Evolutionary conservation across 2,888 invertebrate genomes (phyloP).

Genomic region (Acholoe squamosa): DNA sequence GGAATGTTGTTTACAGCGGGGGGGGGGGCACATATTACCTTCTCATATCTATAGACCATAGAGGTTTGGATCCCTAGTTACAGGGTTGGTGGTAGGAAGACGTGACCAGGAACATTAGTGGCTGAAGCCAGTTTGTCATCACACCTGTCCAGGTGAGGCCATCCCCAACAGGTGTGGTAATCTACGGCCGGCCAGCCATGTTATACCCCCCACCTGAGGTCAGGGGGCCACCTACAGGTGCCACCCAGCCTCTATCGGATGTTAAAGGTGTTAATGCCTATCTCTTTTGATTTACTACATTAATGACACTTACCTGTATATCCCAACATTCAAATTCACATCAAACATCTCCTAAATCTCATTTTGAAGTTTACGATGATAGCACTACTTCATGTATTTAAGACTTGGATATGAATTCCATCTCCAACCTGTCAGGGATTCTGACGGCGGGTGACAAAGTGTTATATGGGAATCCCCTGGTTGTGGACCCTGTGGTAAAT

Average conservation of each 20-base stretch:
- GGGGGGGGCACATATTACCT: background rate
- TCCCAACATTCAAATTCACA: too few species aligned
- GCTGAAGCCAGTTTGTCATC: background rate
- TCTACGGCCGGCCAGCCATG: background rate
- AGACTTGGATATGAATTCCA: too few species aligned
- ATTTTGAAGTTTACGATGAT: too few species aligned
- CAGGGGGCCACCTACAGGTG: background rate
- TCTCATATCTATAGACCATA: background rate
- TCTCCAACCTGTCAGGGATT: too few species aligned
- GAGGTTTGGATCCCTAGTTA: background rate
- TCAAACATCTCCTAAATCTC: too few species aligned
- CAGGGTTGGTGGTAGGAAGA: background rate
- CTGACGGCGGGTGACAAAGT: too few species aligned
- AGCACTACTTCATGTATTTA: too few species aligned
- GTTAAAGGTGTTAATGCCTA: background rate
- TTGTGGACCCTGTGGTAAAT: too few species aligned
- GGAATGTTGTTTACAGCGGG: background rate
- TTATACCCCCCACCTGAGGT: conserved; percentile 7
- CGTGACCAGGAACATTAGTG: conserved; percentile 6
- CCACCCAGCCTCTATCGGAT: background rate
- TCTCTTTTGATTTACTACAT: too few species aligned
- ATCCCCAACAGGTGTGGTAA: conserved; percentile 32
- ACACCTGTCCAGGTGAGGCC: conserved; percentile 27
- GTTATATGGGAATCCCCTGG: too few species aligned
- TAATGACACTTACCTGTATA: too few species aligned